Evolutionary conservation across 2,888 invertebrate genomes (phyloP).

Genomic region (Corbicula japonica): DNA sequence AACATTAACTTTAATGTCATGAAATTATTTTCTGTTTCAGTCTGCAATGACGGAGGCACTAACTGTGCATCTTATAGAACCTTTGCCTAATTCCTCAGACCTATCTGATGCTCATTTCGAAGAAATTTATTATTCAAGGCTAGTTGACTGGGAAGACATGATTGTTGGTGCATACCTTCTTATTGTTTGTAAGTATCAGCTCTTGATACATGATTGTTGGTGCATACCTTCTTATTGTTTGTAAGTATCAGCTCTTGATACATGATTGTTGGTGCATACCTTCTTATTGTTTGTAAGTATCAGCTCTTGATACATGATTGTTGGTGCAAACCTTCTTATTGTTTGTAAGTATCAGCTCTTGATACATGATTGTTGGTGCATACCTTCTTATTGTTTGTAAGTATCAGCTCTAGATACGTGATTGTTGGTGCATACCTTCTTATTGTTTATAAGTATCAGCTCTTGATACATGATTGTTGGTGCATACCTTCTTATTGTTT

Average conservation of each 20-base stretch:
- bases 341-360: too few species aligned
- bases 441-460: too few species aligned
- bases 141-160: constrained; percentile 41
- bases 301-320: too few species aligned
- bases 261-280: constrained; percentile 43
- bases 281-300: constrained; percentile 31
- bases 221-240: constrained; percentile 37
- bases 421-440: constrained; percentile 45
- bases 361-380: constrained; percentile 39
- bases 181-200: constrained; percentile 51
- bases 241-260: too few species aligned
- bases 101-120: too few species aligned
- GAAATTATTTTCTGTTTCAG: too few species aligned
- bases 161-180: constrained; percentile 45
- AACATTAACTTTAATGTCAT: too few species aligned
- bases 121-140: too few species aligned
- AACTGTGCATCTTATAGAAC: too few species aligned
- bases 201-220: constrained; percentile 46
- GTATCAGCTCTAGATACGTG: too few species aligned
- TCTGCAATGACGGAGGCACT: too few species aligned
- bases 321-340: constrained; percentile 43
- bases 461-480: constrained; percentile 46
- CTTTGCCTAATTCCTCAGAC: too few species aligned
- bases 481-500: constrained; percentile 37
- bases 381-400: constrained; percentile 43